phyloP scores from a whole-genome alignment of 2,113 vertebrate genomes.

The Onychostoma macrolepis region DNA sequence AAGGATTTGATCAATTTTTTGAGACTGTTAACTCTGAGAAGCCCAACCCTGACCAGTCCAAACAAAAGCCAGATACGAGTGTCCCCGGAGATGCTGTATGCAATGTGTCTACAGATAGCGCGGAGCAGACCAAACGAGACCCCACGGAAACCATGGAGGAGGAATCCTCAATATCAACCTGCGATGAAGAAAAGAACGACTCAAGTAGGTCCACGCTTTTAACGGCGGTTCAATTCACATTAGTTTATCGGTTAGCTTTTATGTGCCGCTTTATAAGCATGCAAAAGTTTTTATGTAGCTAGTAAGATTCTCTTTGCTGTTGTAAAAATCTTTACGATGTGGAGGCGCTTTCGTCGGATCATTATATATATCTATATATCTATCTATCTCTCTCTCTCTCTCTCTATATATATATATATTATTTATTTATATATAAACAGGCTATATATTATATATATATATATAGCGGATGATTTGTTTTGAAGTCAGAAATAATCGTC shows the following conservation, averaged over 20 bases:
- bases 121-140: conserved; percentile 81
- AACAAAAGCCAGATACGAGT: conserved; percentile 84
- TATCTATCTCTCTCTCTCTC: too few species aligned
- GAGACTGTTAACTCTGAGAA: conserved; percentile 78
- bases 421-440: neutral
- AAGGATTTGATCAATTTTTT: conserved; percentile 97
- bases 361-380: too few species aligned
- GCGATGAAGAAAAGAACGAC: conserved; percentile 86
- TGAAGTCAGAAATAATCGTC: neutral
- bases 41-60: conserved; percentile 68
- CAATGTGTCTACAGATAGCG: conserved; percentile 78
- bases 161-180: conserved; percentile 86
- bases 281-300: conserved; percentile 97
- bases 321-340: conserved; percentile 98
- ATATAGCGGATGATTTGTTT: neutral
- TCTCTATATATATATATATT: too few species aligned
- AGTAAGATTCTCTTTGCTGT: conserved; percentile 91
- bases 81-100: conserved; percentile 70
- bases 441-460: neutral
- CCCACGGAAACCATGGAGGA: conserved; percentile 76
- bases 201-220: conserved; percentile 84
- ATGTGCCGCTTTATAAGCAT: conserved; percentile 98
- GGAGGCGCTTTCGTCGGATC: conserved; percentile 82
- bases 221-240: conserved; percentile 72
- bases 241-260: conserved; percentile 84